Conservation (phyloP, 1,140 invertebrate genomes). For the Trichomalopsis sarcophagae region DNA sequence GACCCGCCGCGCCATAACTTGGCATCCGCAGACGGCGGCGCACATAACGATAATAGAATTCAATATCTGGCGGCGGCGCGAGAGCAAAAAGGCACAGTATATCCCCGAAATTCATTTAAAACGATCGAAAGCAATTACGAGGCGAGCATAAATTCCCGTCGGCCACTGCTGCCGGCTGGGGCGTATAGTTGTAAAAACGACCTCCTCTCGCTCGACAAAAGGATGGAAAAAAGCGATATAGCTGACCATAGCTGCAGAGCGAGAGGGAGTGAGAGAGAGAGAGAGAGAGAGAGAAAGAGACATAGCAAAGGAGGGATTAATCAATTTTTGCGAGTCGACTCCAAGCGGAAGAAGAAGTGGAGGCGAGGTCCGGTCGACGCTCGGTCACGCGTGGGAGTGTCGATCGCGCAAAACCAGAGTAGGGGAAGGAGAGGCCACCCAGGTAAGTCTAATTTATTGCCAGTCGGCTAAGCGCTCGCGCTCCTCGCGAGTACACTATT, state of each 20-base stretch:
- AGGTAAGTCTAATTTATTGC: conserved; percentile 56
- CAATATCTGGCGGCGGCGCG: neutral
- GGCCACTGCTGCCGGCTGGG: neutral
- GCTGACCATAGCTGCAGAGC: neutral
- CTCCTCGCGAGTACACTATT: neutral
- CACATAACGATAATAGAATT: conserved; percentile 25
- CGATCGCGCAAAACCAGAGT: conserved; percentile 49
- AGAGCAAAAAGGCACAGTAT: neutral
- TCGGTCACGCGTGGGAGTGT: conserved; percentile 46
- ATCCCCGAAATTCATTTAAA: conserved; percentile 36
- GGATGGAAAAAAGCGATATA: conserved; percentile 62
- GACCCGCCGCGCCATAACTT: neutral
- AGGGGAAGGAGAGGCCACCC: conserved; percentile 51
- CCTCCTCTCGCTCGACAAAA: conserved; percentile 58
- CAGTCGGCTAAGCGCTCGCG: conserved; percentile 31
- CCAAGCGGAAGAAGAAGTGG: conserved; percentile 28
- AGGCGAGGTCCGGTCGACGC: neutral
- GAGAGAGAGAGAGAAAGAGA: conserved; percentile 59
- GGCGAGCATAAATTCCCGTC: conserved; percentile 53
- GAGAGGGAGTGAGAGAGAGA: neutral
- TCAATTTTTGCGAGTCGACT: conserved; percentile 44
- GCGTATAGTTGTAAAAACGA: conserved; percentile 1
- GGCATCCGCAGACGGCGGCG: neutral
- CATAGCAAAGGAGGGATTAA: conserved; percentile 52
- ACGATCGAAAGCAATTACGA: conserved; percentile 60